Conservation (phyloP, 2,113 vertebrate species). For the Sus scrofa region T2T-Sscrofa CM000828.6:16531001-16531500, state of each 20-base stretch:
- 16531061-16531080: neutral
- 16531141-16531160: neutral
- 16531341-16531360: neutral
- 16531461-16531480: neutral
- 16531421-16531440: neutral
- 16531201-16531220: neutral
- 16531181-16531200: neutral
- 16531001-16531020: neutral
- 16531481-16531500: neutral
- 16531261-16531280: neutral
- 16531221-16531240: neutral
- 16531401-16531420: neutral
- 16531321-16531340: neutral
- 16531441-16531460: neutral
- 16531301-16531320: neutral
- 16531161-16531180: neutral
- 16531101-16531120: neutral
- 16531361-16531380: neutral
- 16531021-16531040: neutral
- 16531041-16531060: neutral
- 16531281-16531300: neutral
- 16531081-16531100: neutral
- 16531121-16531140: neutral
- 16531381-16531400: neutral
- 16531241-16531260: neutral